Evolutionary conservation across 2,113 vertebrate species (phyloP).

Genomic region (Scomber japonicus): DNA sequence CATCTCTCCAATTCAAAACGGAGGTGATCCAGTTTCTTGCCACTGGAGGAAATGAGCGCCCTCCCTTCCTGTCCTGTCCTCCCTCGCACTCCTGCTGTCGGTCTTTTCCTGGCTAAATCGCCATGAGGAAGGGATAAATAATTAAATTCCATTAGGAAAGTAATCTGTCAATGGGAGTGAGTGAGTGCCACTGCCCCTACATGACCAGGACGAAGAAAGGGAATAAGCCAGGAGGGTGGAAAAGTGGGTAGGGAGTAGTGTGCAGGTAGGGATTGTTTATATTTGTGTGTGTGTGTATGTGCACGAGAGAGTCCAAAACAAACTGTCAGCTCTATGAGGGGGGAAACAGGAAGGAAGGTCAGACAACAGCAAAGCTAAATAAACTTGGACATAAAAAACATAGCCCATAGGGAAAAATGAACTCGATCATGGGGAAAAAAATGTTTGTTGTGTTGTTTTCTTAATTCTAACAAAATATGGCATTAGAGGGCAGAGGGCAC

Average conservation of each 20-base stretch:
- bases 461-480: constrained; percentile 51
- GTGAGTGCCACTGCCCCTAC: constrained; percentile 76
- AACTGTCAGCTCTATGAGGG: constrained; percentile 45
- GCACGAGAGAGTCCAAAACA: not conserved
- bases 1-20: constrained; percentile 70
- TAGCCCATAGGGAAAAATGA: constrained; percentile 33
- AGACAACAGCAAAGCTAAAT: constrained; percentile 36
- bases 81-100: constrained; percentile 67
- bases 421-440: constrained; percentile 15
- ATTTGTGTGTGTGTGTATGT: not conserved
- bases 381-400: constrained; percentile 41
- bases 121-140: constrained; percentile 86
- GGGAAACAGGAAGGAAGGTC: constrained; percentile 34
- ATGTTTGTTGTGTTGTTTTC: constrained; percentile 25
- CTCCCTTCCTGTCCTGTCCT: constrained; percentile 51
- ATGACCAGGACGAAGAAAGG: constrained; percentile 58
- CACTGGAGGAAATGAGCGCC: constrained; percentile 68
- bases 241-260: not conserved
- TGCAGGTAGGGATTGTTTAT: constrained; percentile 5
- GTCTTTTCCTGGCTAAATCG: constrained; percentile 85
- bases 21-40: constrained; percentile 73
- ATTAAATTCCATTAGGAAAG: constrained; percentile 90
- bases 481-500: constrained; percentile 45
- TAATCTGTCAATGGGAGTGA: constrained; percentile 88
- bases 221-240: constrained; percentile 28